Evolutionary conservation across 2,888 invertebrate genomes (phyloP).

Genomic region (Mactromeris polynyma): DNA sequence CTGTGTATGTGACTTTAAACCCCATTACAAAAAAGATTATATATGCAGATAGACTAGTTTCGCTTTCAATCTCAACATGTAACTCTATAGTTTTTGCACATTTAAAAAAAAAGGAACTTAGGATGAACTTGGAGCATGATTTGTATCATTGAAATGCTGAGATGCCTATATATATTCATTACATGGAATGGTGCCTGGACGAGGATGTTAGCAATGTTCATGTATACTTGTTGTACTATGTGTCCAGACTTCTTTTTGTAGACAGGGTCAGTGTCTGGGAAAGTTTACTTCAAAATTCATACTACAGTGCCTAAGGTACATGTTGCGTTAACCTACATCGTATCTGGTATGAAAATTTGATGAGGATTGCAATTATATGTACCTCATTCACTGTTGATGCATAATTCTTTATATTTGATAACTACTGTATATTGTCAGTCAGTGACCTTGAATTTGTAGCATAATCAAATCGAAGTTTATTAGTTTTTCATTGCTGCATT

Average conservation of each 20-base stretch:
- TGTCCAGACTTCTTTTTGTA: background rate
- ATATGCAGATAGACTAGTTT: too few species aligned
- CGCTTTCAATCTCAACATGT: too few species aligned
- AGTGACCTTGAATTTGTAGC: too few species aligned
- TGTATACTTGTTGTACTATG: conserved; percentile 29
- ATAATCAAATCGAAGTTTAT: too few species aligned
- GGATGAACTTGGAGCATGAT: conserved; percentile 7
- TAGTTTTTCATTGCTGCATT: too few species aligned
- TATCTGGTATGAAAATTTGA: background rate
- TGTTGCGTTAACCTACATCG: background rate
- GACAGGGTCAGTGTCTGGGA: background rate
- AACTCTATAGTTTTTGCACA: too few species aligned
- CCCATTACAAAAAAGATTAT: too few species aligned
- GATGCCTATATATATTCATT: conserved; percentile 30
- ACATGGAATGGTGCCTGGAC: conserved; percentile 38
- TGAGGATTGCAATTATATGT: background rate
- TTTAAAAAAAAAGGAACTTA: background rate
- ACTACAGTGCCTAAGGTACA: background rate
- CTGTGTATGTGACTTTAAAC: too few species aligned
- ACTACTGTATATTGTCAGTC: background rate
- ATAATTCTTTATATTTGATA: background rate
- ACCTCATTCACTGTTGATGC: background rate
- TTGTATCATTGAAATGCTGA: conserved; percentile 24
- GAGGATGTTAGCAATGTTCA: conserved; percentile 17
- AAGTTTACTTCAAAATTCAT: background rate